Evolutionary conservation across 2,113 vertebrate genomes (phyloP).

Genomic region (Carettochelys insculpta): DNA sequence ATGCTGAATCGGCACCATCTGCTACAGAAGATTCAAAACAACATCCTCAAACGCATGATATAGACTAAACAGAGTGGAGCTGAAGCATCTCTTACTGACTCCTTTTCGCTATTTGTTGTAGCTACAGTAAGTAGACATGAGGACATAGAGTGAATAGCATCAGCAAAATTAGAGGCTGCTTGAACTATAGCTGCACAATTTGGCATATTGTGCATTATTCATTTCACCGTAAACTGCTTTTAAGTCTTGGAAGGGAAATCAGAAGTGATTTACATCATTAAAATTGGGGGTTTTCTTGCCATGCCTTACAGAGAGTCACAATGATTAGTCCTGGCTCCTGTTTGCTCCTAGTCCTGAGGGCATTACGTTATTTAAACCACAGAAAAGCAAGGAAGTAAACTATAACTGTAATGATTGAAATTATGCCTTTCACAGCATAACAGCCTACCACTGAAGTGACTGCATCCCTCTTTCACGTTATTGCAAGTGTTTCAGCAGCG

Average conservation of each 20-base stretch:
- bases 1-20: accelerated
- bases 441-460: neutral
- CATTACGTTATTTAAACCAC: neutral
- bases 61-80: neutral
- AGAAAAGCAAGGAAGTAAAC: neutral
- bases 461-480: neutral
- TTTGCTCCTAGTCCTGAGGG: neutral
- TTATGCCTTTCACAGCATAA: neutral
- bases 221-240: neutral
- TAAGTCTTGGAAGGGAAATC: neutral
- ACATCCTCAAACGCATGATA: neutral
- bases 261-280: neutral
- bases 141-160: neutral
- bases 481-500: neutral
- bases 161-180: neutral
- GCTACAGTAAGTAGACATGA: neutral
- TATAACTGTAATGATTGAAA: neutral
- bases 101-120: neutral
- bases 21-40: neutral
- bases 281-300: neutral
- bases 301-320: neutral
- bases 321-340: neutral
- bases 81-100: neutral
- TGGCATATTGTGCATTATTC: neutral
- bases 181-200: neutral